Evolutionary conservation across 2,888 invertebrate species (phyloP), one percentile per base, ranked within the genome.

Genomic region (Synanthedon tipuliformis): DNA sequence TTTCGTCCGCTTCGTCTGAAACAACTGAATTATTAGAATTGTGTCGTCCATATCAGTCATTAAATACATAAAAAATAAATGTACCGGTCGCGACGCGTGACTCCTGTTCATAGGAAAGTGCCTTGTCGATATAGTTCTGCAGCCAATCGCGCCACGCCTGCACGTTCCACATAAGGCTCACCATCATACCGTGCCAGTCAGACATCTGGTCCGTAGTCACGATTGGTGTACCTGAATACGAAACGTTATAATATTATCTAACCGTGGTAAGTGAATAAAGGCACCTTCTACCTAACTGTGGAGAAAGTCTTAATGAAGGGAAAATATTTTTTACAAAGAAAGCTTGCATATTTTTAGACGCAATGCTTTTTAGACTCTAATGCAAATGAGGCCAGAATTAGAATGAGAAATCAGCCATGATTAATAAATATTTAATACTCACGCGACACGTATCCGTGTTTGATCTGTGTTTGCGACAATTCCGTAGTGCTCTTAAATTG

Each of bases 61-160:
- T 23, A 4, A 23, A 23, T 8, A 34, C 27, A 2, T 34, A 8
- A 34, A 34, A 34, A 34, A 34, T 34, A 34, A 34, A 34, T 8
- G 4, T 40, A 73, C 76, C 68, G 59, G 61, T 53, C 2, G 61
- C 50, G 1, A 52, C 8, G 23, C 55, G 52, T 12, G 64, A 40
- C 3, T 66, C 59, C 34, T 55, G 58, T 50, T 63, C 61, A 55
- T 69, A 68, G 1, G 60, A 51, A 3, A 78, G 56, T 1, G 78
- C 77, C 10, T 65, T 68, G 58, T 80, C 71, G 10, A 86, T 69
- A 54, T 73, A 77, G 48, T 80, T 81, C 53, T 84, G 79, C 13
- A 86, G 78, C 86, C 86, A 85, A 52, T 72, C 72, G 3, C 80
- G 73, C 86, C 86, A 86, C 1, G 81, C 78, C 54, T 82, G 78